These are phyloP conservation scores for Tylochromis polylepis DNA, from an alignment of 2,113 vertebrate genomes.

Conservation along the genomic window DNA sequence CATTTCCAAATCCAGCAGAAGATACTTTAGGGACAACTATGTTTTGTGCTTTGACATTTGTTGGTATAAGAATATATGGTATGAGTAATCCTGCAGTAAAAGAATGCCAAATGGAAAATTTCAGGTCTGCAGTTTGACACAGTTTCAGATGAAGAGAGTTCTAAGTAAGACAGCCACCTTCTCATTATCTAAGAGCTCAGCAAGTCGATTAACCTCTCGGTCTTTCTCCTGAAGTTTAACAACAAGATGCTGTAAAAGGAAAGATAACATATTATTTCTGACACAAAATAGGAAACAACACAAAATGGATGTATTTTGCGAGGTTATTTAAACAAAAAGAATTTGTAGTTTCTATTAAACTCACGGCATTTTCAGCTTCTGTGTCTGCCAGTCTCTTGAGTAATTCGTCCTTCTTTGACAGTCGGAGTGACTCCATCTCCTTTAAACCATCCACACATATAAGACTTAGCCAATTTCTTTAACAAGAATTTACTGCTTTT, in stretches of 20 bases:
- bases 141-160: background rate
- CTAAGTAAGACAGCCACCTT: conserved; percentile 73
- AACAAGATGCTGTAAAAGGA: conserved; percentile 75
- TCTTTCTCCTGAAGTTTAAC: conserved; percentile 83
- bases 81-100: background rate
- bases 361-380: conserved; percentile 84
- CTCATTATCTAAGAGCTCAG: conserved; percentile 75
- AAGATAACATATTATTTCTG: background rate
- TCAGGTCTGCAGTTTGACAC: background rate
- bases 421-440: conserved; percentile 74
- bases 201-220: conserved; percentile 75
- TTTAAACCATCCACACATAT: background rate
- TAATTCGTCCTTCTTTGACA: conserved; percentile 75
- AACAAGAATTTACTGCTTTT: background rate
- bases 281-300: background rate
- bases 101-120: background rate
- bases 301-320: background rate
- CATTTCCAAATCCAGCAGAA: background rate
- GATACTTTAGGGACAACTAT: background rate
- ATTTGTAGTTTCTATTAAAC: background rate
- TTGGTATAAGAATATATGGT: background rate
- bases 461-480: background rate
- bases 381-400: conserved; percentile 79
- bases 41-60: background rate
- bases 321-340: background rate